phyloP scores from a whole-genome alignment of 2,113 vertebrate species.

The Anolis sagrei region DNA sequence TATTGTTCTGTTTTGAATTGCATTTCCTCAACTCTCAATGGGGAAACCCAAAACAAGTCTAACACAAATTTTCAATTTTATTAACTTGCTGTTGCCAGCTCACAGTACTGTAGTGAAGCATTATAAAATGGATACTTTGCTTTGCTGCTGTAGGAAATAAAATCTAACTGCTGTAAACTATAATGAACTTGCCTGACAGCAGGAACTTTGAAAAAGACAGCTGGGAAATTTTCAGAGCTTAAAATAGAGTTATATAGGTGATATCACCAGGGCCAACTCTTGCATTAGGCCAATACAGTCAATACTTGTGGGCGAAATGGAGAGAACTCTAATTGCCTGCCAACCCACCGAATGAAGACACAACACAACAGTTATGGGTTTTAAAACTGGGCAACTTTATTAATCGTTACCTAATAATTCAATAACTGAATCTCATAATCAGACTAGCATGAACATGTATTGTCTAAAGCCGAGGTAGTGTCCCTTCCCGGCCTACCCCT shows the following conservation, averaged over 20 bases:
- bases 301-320: too few relatives aligned
- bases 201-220: constrained; percentile 14
- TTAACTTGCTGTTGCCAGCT: neutral
- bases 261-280: neutral
- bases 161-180: neutral
- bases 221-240: neutral
- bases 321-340: too few relatives aligned
- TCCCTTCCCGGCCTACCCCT: too few relatives aligned
- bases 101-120: neutral
- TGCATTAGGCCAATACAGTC: neutral
- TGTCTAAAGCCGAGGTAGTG: too few relatives aligned
- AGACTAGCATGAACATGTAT: too few relatives aligned
- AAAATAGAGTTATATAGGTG: neutral
- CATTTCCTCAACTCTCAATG: neutral
- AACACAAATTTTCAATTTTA: neutral
- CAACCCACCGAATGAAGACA: too few relatives aligned
- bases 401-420: too few relatives aligned
- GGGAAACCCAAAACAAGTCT: neutral
- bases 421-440: too few relatives aligned
- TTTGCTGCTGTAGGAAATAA: constrained; percentile 19
- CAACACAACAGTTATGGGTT: too few relatives aligned
- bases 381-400: too few relatives aligned
- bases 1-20: neutral
- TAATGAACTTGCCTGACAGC: constrained; percentile 20
- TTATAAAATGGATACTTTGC: constrained; percentile 8